phyloP scores from a whole-genome alignment of 2,888 invertebrate genomes.

The Agrochola lota region DNA sequence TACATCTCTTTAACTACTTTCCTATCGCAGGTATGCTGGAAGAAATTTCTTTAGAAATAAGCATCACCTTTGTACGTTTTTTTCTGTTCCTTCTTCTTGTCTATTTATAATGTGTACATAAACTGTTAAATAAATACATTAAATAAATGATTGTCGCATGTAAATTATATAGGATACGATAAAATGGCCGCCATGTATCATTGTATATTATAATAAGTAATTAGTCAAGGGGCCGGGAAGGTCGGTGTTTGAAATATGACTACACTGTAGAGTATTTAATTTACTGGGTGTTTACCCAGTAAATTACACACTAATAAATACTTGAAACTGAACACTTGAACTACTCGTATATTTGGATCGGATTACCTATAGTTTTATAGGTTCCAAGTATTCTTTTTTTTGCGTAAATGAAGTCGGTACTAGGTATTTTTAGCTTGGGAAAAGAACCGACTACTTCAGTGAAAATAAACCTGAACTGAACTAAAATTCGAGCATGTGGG shows the following conservation, averaged over 20 bases:
- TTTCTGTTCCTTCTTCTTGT: too few relatives aligned
- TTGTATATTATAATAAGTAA: slow-evolving; percentile 15
- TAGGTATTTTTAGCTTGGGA: neutral
- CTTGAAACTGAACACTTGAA: too few relatives aligned
- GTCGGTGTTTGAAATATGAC: neutral
- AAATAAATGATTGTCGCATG: slow-evolving; percentile 15
- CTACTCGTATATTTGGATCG: too few relatives aligned
- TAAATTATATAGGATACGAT: neutral
- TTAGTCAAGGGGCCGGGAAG: neutral
- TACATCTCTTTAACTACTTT: too few relatives aligned
- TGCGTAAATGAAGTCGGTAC: neutral
- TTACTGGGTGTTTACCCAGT: neutral
- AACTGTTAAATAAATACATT: too few relatives aligned
- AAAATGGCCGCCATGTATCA: slow-evolving; percentile 17
- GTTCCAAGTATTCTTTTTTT: neutral
- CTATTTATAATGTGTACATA: too few relatives aligned
- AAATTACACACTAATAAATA: too few relatives aligned
- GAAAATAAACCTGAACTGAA: neutral
- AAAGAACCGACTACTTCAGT: neutral
- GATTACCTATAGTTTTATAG: neutral
- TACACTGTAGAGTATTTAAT: neutral
- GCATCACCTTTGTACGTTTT: too few relatives aligned
- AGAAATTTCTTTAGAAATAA: too few relatives aligned
- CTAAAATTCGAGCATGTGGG: neutral
- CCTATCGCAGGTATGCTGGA: too few relatives aligned